These are phyloP conservation scores for Ericerus pela DNA, from an alignment of 1,140 invertebrate genomes.

Conservation along the genomic window DNA sequence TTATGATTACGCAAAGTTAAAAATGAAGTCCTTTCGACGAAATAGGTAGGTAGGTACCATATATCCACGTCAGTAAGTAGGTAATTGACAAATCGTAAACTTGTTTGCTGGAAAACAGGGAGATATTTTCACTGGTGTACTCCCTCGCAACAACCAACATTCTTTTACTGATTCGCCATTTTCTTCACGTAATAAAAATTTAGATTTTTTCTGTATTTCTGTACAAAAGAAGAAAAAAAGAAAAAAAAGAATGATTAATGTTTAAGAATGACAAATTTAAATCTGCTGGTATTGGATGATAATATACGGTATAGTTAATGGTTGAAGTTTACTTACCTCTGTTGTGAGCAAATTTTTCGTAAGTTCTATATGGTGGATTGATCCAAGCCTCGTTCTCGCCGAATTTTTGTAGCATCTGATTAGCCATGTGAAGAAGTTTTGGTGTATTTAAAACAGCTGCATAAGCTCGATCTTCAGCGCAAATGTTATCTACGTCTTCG, in stretches of 20 bases:
- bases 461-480: background rate
- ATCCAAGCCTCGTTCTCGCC: background rate
- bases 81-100: constrained; percentile 3
- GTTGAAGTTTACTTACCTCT: background rate
- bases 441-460: background rate
- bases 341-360: background rate
- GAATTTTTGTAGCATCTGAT: background rate
- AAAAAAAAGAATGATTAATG: background rate
- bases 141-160: background rate
- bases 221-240: background rate
- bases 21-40: background rate
- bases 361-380: background rate
- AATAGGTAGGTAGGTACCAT: background rate
- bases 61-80: background rate
- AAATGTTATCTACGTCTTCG: background rate
- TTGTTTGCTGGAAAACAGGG: background rate
- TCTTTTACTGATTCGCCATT: background rate
- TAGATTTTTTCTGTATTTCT: background rate
- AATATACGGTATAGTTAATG: background rate
- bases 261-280: background rate
- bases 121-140: background rate
- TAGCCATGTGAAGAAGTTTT: background rate
- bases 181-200: background rate
- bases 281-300: background rate
- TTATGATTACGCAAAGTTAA: background rate